Base-by-base conservation (phyloP, 1,140 invertebrate species). In the Episyrphus balteatus region DNA sequence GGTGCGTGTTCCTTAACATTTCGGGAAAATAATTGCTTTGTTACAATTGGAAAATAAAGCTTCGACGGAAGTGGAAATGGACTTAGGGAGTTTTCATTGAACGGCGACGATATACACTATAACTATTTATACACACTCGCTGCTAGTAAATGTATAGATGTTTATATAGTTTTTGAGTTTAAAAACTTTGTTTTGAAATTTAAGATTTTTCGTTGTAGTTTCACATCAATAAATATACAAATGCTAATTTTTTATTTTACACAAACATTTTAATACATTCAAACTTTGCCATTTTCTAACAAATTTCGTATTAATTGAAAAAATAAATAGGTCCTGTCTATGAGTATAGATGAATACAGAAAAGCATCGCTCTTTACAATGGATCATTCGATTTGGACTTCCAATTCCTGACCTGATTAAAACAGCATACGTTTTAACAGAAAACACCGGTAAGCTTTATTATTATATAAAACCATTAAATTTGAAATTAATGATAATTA, bases 391-490 rank as follows among this genome's bases (percentile, higher is more conserved):
- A 92, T 69, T 75, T 87, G 59, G 89, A 92, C 55, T 75, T 89
- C 40, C 83, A 51, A 77, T 92, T 44, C 92, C 92, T 3, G 92
- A 96, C 59, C 75, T 96, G 47, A 80, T 89, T 49, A 87, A 86
- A 31, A 76, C 75, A 42, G 91, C 89, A 13, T 89, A 92, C 69
- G 92, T 96, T 55, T 73, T 96, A 48, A 84, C 82, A 49, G 88
- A 92, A 65, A 90, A 36, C 89, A 93, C 69, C 80, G 76, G 76
- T 77, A 66, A 59, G 51, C 33, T 42, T 42, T 33, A 5, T 26
- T 26, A 26, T 5, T 26, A 26, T n/a, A n/a, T 26, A 26, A 26
- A n/a, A n/a, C n/a, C n/a, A n/a, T n/a, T n/a, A n/a, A n/a, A n/a
- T n/a, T n/a, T n/a, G n/a, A 5, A 26, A 26, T 8, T 26, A 26